Evolutionary conservation across 2,113 vertebrate species (phyloP).

Genomic region (Otis tarda): DNA sequence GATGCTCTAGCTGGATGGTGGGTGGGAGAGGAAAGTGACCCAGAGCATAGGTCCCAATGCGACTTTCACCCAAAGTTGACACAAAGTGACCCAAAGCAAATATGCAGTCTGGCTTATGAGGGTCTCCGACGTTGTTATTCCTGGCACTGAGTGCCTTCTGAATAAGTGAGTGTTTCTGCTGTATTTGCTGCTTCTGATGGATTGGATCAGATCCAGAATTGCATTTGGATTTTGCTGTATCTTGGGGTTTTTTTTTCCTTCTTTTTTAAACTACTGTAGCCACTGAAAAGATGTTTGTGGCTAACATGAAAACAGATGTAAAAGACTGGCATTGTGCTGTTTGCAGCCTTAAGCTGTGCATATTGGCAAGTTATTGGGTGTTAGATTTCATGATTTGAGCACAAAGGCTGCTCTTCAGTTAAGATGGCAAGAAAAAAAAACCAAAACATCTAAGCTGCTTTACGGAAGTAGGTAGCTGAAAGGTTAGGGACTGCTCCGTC

Average conservation of each 20-base stretch:
- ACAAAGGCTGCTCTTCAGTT: background rate
- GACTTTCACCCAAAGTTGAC: background rate
- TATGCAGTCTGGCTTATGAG: background rate
- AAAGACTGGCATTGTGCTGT: background rate
- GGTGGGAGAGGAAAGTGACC: background rate
- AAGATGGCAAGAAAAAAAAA: background rate
- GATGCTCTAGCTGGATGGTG: background rate
- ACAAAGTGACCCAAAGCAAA: background rate
- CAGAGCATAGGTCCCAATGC: background rate
- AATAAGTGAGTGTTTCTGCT: background rate
- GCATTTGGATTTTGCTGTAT: background rate
- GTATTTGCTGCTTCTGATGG: background rate
- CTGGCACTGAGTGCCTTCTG: background rate
- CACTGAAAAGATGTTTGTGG: background rate
- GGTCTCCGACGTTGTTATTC: background rate
- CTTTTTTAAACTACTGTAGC: background rate
- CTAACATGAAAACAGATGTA: background rate
- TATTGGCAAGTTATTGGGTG: background rate
- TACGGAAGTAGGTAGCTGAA: background rate
- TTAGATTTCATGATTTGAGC: background rate
- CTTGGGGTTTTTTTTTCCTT: background rate
- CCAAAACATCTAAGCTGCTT: background rate
- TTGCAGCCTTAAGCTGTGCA: background rate
- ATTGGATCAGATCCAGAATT: background rate
- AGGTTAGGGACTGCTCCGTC: background rate